Percentiles rank a stretch among this genome's conserved stretches.
Conservation (phyloP, 2,797 vertebrate genomes). For the Leptodactylus fallax region DNA sequence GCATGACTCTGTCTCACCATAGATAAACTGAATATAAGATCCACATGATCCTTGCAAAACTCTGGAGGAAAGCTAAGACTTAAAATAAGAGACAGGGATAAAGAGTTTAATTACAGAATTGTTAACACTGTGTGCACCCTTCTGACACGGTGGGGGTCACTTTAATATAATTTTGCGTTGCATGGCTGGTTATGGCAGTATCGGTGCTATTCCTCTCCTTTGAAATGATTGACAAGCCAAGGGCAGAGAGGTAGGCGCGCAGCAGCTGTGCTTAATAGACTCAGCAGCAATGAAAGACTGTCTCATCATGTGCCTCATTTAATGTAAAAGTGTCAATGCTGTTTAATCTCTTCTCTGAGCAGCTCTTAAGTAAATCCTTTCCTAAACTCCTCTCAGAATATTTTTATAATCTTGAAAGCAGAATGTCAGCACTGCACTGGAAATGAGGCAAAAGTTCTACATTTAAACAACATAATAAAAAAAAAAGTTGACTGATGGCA, state of each 20-base stretch:
- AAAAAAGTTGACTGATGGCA: slow-evolving; percentile 53
- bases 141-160: slow-evolving; percentile 57
- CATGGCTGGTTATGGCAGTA: slow-evolving; percentile 49
- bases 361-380: slow-evolving; percentile 67
- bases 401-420: slow-evolving; percentile 65
- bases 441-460: slow-evolving; percentile 63
- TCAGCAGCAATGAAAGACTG: slow-evolving; percentile 61
- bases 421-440: slow-evolving; percentile 55
- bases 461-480: slow-evolving; percentile 49
- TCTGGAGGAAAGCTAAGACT: slow-evolving; percentile 50
- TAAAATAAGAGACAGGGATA: slow-evolving; percentile 58
- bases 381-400: slow-evolving; percentile 62
- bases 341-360: slow-evolving; percentile 68
- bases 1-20: slow-evolving; percentile 40
- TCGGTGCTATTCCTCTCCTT: slow-evolving; percentile 46
- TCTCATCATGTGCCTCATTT: slow-evolving; percentile 60
- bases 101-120: slow-evolving; percentile 59
- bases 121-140: slow-evolving; percentile 53
- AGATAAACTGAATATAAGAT: slow-evolving; percentile 55
- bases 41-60: slow-evolving; percentile 54
- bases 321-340: slow-evolving; percentile 60
- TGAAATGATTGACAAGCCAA: slow-evolving; percentile 57
- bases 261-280: slow-evolving; percentile 61
- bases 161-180: slow-evolving; percentile 60
- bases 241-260: slow-evolving; percentile 55